Evolutionary conservation across 92 coral and sea anemone genomes (phyloP), one percentile per base, ranked within the genome.

Genomic region (Epizoanthus rinbou): DNA sequence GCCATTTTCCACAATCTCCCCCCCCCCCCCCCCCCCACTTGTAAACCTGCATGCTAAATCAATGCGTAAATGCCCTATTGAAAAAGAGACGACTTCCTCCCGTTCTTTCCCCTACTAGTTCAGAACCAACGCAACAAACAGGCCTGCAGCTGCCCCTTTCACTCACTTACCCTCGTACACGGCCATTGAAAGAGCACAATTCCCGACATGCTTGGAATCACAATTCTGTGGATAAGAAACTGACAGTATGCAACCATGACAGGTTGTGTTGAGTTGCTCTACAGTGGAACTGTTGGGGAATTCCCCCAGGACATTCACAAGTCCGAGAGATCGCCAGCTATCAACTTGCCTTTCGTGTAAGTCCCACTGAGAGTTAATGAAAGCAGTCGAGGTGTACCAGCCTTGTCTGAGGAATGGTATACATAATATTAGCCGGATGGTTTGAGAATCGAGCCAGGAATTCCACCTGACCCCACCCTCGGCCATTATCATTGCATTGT

Each of bases 251-350:
- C 97, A 90, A 3, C 79, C 92, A 17, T 50, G 37, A 69, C 97
- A 90, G 28, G 83, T 57, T 68, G 35, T 83, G 28, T 74, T 82
- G 21, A 88, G 7, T 15, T 81, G 35, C 54, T 39, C 60, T 54
- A 92, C 69, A 9, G 81, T 71, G 37, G 81, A 80, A 14, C 88
- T 80, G 73, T 47, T 45, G 39, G 78, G 50, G 76, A 90, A 84
- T 43, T 81, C 59, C 56, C 73, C 75, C 8, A 87, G 59, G 3
- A 92, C 85, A 5, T 19, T 60, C 4, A 75, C 86, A 14, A 85
- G 25, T 18, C 76, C 87, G 3, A 92, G 76, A 2, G 90, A 79
- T 28, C 89, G 82, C 96, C 96, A 92, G 83, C 85, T 87, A 80
- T 92, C 91, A 50, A 85, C 89, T 39, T 93, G 91, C 62, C 84